Evolutionary conservation across 2,113 vertebrate species (phyloP).

Genomic region (Rhipidura dahli): DNA sequence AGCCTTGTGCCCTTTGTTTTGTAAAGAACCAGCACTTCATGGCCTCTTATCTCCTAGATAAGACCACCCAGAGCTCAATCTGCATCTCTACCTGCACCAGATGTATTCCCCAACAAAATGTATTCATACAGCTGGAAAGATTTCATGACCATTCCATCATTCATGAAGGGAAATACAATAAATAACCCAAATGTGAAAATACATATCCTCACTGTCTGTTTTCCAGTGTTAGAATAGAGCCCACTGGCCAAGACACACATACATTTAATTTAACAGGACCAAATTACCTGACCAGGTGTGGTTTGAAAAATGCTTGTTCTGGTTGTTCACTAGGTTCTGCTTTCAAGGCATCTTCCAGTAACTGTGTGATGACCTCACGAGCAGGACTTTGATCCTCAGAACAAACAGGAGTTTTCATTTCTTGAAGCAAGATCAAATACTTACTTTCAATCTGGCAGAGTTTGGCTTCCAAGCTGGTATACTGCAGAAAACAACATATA

Average conservation of each 20-base stretch:
- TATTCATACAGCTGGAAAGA: background rate
- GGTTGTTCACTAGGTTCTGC: conserved; percentile 83
- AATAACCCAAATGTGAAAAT: background rate
- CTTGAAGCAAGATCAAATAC: conserved; percentile 93
- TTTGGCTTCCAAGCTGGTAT: conserved; percentile 88
- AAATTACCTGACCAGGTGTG: conserved; percentile 88
- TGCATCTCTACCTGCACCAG: background rate
- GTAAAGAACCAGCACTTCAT: background rate
- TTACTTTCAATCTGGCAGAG: conserved; percentile 97
- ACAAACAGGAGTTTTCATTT: conserved; percentile 88
- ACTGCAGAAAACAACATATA: conserved; percentile 68
- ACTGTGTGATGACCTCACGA: conserved; percentile 86
- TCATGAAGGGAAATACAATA: background rate
- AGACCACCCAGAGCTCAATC: background rate
- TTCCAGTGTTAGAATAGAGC: background rate
- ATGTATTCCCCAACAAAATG: background rate
- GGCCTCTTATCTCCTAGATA: background rate
- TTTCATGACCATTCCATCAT: background rate
- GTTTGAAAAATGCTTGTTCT: conserved; percentile 85
- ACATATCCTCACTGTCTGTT: background rate
- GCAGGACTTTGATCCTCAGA: conserved; percentile 83
- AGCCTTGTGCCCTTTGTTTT: too few species aligned
- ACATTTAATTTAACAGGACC: background rate
- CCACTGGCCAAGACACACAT: background rate
- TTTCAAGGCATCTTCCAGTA: conserved; percentile 93